Conservation (phyloP, 2,888 invertebrate genomes). For the Camponotus fellah region DNA sequence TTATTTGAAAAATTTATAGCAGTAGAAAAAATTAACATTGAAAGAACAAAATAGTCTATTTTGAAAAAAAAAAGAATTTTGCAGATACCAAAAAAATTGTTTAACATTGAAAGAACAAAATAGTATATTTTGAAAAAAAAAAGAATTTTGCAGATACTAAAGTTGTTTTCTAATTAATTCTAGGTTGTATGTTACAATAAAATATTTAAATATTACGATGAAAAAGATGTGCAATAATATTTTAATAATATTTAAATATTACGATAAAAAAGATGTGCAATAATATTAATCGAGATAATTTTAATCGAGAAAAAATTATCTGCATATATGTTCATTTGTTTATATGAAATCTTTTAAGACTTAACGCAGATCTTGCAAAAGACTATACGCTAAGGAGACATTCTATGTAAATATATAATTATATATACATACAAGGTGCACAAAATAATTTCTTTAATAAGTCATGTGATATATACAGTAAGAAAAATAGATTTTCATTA, state of each 20-base stretch:
- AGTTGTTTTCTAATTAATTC: not conserved
- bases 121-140: not conserved
- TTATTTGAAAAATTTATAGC: not conserved
- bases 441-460: conserved; percentile 10
- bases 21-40: not conserved
- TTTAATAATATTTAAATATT: not conserved
- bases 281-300: not conserved
- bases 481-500: conserved; percentile 42
- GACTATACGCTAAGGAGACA: not conserved
- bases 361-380: not conserved
- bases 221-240: not conserved
- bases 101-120: not conserved
- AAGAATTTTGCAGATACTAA: not conserved
- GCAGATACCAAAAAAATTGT: too few relatives aligned
- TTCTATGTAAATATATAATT: not conserved
- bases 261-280: not conserved
- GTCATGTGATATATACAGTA: not conserved
- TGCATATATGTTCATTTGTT: not conserved
- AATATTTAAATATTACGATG: not conserved
- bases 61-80: not conserved
- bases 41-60: not conserved
- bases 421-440: not conserved
- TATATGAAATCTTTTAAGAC: not conserved
- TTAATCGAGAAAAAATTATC: not conserved
- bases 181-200: not conserved